Conservation (phyloP, 2,113 vertebrate genomes). For the Neodontobutis hainanensis region DNA sequence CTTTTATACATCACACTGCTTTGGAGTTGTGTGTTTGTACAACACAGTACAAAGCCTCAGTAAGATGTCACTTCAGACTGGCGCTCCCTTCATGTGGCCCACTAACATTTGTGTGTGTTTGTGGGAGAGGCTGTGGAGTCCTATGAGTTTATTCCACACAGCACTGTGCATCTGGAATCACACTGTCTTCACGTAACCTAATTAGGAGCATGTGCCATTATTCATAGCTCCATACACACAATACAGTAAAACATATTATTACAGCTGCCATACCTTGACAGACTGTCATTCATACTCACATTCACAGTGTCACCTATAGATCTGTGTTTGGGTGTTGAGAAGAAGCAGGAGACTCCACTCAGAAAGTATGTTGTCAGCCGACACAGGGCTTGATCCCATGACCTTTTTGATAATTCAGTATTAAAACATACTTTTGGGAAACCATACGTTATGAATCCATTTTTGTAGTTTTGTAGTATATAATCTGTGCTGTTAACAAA, state of each 20-base stretch:
- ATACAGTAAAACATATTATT: background rate
- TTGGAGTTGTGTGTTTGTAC: conserved; percentile 15
- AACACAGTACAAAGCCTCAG: conserved; percentile 45
- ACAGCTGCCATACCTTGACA: too few species aligned
- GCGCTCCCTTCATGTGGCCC: conserved; percentile 35
- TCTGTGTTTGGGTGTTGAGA: too few species aligned
- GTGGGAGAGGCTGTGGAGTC: conserved; percentile 4
- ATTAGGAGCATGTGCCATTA: conserved; percentile 58
- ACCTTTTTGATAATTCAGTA: too few species aligned
- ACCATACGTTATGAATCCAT: too few species aligned
- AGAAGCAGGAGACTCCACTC: too few species aligned
- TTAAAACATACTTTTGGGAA: too few species aligned
- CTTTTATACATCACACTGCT: conserved; percentile 72
- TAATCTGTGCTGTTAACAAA: too few species aligned
- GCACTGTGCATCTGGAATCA: conserved; percentile 29
- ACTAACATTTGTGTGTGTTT: conserved; percentile 33
- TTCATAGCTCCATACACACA: conserved; percentile 43
- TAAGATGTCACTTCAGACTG: conserved; percentile 54
- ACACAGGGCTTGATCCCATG: too few species aligned
- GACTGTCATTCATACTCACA: too few species aligned
- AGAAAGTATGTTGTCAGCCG: too few species aligned
- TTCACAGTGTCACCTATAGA: too few species aligned
- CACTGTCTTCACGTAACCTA: conserved; percentile 50
- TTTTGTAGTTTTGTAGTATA: too few species aligned
- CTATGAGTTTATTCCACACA: conserved; percentile 27